phyloP scores from a whole-genome alignment of 2,113 vertebrate genomes.

The Abramis brama region DNA sequence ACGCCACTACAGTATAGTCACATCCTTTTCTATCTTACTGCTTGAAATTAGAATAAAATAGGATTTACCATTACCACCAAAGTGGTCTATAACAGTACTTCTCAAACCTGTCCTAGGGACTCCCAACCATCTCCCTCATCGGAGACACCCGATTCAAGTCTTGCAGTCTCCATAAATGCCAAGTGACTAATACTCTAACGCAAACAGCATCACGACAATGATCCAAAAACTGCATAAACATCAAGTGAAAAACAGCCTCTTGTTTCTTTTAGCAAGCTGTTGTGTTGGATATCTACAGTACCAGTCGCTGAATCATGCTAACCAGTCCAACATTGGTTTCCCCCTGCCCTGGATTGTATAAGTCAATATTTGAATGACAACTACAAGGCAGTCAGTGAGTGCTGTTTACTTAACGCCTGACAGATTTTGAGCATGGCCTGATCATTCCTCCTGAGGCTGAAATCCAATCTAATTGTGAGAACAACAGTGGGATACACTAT shows the following conservation, averaged over 20 bases:
- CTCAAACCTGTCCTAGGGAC: no score
- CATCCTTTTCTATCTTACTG: no score
- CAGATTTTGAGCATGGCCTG: conserved; percentile 46
- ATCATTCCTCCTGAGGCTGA: conserved; percentile 57
- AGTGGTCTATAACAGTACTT: no score
- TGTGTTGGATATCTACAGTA: neutral
- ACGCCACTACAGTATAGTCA: no score
- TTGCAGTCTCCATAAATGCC: no score
- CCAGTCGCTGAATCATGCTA: neutral
- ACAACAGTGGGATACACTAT: conserved; percentile 34
- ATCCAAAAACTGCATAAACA: neutral
- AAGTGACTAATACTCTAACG: no score
- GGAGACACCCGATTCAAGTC: no score
- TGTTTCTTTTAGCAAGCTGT: neutral
- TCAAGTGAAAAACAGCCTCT: neutral
- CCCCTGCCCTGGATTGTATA: neutral
- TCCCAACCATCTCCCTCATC: no score
- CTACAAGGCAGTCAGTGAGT: conserved; percentile 61
- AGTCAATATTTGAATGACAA: conserved; percentile 37
- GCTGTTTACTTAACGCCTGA: conserved; percentile 66
- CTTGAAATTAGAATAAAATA: no score
- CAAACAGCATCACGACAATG: no score
- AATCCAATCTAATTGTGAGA: conserved; percentile 59
- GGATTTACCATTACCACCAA: no score
- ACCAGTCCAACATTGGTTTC: neutral